Evolutionary conservation across 1,140 invertebrate genomes (phyloP).

Genomic region (Amyelois transitella): DNA sequence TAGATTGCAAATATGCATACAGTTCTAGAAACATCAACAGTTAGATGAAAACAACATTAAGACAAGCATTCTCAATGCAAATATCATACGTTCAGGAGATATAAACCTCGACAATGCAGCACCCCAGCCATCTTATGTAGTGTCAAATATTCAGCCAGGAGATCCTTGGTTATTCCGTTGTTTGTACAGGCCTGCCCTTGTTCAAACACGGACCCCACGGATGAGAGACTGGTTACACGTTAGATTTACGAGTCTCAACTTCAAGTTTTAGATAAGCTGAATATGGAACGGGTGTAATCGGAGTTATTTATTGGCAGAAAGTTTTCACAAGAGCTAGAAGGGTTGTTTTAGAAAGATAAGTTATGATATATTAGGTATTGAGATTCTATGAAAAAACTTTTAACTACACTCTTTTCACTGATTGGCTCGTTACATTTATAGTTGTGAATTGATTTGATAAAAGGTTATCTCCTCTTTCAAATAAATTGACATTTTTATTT

Average conservation of each 20-base stretch:
- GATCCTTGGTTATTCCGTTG: not conserved
- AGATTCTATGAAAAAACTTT: no score
- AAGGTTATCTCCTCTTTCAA: no score
- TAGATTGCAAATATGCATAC: not conserved
- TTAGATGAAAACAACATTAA: not conserved
- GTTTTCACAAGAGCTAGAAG: not conserved
- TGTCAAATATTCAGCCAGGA: not conserved
- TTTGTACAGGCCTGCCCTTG: constrained; percentile 19
- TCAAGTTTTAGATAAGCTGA: not conserved
- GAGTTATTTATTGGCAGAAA: not conserved
- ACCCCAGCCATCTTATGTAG: not conserved
- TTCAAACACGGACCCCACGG: constrained; percentile 43
- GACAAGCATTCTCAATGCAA: not conserved
- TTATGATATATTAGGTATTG: no score
- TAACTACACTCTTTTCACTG: no score
- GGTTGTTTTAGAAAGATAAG: no score
- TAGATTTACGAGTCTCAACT: constrained; percentile 1
- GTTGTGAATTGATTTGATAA: no score
- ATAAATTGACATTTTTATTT: no score
- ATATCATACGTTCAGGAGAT: not conserved
- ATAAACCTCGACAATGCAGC: not conserved
- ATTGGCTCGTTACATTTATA: no score
- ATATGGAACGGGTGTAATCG: not conserved
- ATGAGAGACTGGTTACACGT: constrained; percentile 31
- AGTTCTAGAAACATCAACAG: not conserved